A percentile compares a stretch with the other conserved stretches of the same genome.
These are phyloP conservation scores for Trididemnum clinides DNA, from an alignment of 23 tunicate genomes.

Conservation along the genomic window DNA sequence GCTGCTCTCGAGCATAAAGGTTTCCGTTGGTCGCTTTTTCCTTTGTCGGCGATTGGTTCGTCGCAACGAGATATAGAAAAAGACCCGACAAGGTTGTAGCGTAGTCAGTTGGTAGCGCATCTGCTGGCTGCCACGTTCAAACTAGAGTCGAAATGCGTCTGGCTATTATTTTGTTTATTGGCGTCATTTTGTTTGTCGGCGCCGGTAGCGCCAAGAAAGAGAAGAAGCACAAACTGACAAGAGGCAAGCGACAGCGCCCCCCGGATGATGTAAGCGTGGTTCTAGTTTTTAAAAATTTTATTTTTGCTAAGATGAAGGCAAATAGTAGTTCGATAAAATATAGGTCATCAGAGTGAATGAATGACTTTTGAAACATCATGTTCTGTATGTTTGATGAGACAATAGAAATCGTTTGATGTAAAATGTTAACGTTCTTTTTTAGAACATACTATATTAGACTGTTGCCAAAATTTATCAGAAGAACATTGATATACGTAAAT, in stretches of 20 bases:
- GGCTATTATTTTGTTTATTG: background rate
- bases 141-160: background rate
- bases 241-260: conserved; percentile 41
- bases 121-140: background rate
- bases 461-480: too few species aligned
- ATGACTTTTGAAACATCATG: too few species aligned
- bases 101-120: conserved; percentile 1
- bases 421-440: too few species aligned
- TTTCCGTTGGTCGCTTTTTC: conserved; percentile 1
- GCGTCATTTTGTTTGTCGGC: background rate
- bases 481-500: too few species aligned
- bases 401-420: too few species aligned
- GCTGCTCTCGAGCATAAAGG: conserved; percentile 16
- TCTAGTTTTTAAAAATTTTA: too few species aligned
- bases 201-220: conserved; percentile 9
- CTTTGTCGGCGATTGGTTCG: background rate
- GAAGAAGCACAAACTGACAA: background rate
- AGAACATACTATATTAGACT: too few species aligned
- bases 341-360: too few species aligned
- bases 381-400: too few species aligned
- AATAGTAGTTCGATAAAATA: too few species aligned
- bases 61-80: conserved; percentile 1
- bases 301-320: too few species aligned
- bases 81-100: background rate
- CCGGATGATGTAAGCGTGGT: conserved; percentile 28